Evolutionary conservation across 2,888 invertebrate genomes (phyloP).

Genomic region (Gerris lacustris): DNA sequence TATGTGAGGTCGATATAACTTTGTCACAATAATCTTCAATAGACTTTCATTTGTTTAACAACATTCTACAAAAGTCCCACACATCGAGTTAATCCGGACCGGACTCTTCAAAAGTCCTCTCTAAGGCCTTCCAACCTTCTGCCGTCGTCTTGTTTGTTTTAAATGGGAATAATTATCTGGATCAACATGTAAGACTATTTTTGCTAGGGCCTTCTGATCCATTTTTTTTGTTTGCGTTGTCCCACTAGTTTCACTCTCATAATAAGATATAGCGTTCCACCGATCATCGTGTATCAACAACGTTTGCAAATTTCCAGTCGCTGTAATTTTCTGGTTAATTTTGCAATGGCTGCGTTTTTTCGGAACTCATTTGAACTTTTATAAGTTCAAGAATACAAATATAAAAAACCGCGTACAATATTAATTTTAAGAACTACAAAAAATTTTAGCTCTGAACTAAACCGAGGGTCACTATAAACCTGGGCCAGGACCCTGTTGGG

Average conservation of each 20-base stretch:
- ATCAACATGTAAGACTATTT: constrained; percentile 14
- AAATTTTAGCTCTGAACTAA: no score
- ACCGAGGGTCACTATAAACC: no score
- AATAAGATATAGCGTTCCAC: background rate
- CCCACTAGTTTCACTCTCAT: background rate
- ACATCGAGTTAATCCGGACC: constrained; percentile 15
- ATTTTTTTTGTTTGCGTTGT: background rate
- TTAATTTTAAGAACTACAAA: no score
- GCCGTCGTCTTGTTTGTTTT: background rate
- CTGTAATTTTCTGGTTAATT: no score
- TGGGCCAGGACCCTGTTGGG: no score
- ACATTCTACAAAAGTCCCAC: constrained; percentile 14
- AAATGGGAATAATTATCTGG: constrained; percentile 10
- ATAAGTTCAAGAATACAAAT: no score
- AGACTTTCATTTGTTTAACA: constrained; percentile 8
- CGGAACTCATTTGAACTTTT: no score
- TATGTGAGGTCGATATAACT: constrained; percentile 15
- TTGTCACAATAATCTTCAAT: constrained; percentile 16
- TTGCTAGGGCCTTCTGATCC: constrained; percentile 12
- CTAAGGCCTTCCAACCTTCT: constrained; percentile 12
- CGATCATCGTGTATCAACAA: background rate
- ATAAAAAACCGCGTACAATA: no score
- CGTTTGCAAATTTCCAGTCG: no score
- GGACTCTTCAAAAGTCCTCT: constrained; percentile 16
- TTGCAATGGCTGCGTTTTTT: no score